A percentile compares a stretch with the other conserved stretches of the same genome.
These are phyloP conservation scores for Telenomus remus DNA, from an alignment of 1,140 invertebrate genomes.

Conservation along the genomic window DNA sequence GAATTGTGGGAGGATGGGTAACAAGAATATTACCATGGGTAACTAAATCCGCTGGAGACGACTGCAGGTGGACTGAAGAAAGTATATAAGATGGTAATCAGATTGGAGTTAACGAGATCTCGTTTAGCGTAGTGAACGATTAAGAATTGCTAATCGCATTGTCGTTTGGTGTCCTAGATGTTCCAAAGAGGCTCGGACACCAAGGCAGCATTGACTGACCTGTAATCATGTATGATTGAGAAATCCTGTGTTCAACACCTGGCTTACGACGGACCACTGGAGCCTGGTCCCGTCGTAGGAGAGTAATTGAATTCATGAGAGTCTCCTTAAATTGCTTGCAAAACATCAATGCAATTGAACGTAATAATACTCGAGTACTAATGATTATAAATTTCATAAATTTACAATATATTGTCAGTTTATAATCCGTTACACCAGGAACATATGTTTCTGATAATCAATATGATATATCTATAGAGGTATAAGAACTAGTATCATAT, in stretches of 20 bases:
- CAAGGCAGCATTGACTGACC: constrained; percentile 17
- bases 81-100: constrained; percentile 26
- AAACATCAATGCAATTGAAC: background rate
- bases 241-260: constrained; percentile 43
- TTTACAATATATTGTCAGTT: no score
- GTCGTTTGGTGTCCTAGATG: constrained; percentile 27
- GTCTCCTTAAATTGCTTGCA: background rate
- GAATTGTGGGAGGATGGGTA: background rate
- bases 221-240: constrained; percentile 44
- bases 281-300: constrained; percentile 4
- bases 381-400: no score
- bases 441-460: no score
- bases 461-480: no score
- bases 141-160: constrained; percentile 42
- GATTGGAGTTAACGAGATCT: constrained; percentile 29
- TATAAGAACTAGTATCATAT: no score
- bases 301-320: constrained; percentile 33
- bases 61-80: constrained; percentile 20
- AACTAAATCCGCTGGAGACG: constrained; percentile 23
- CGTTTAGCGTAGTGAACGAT: constrained; percentile 19
- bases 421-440: no score
- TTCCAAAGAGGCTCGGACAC: constrained; percentile 8
- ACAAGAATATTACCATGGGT: constrained; percentile 15
- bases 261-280: constrained; percentile 18
- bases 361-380: no score